Evolutionary conservation across 2,113 vertebrate species (phyloP).

Genomic region (Desmodus rotundus): DNA sequence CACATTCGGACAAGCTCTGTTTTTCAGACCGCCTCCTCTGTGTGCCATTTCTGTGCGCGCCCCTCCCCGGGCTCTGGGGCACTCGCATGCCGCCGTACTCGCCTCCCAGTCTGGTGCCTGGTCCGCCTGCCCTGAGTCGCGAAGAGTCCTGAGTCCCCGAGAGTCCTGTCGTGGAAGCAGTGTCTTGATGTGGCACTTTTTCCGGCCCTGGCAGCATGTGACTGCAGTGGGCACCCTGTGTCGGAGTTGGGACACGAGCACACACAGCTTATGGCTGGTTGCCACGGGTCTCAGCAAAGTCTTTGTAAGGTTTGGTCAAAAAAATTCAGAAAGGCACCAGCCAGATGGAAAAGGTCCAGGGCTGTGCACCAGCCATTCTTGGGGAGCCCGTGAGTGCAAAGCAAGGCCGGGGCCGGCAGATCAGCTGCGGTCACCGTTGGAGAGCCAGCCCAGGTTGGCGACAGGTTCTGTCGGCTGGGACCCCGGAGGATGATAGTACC

Average conservation of each 20-base stretch:
- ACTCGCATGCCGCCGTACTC: no score
- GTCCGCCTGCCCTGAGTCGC: no score
- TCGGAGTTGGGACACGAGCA: neutral
- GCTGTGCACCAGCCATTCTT: neutral
- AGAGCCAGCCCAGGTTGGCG: no score
- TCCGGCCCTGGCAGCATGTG: neutral
- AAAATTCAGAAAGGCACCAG: neutral
- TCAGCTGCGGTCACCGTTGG: no score
- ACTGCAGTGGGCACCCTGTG: accelerated
- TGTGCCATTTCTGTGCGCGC: no score
- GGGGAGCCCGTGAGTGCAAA: neutral
- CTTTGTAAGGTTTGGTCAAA: neutral
- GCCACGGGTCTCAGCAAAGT: neutral
- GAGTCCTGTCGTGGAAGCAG: neutral
- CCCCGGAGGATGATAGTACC: no score
- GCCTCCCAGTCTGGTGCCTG: no score
- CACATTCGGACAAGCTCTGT: neutral
- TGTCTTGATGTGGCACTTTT: neutral
- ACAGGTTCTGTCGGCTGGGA: no score
- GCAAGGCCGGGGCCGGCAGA: no score
- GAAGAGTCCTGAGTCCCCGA: no score
- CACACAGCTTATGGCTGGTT: neutral
- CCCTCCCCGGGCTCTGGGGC: no score
- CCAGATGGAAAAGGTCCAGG: neutral
- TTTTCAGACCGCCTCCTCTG: neutral